A percentile compares a stretch with the other conserved stretches of the same genome.
Conservation (phyloP, 1,140 invertebrate genomes). For the Drosophila kepulauana region DNA sequence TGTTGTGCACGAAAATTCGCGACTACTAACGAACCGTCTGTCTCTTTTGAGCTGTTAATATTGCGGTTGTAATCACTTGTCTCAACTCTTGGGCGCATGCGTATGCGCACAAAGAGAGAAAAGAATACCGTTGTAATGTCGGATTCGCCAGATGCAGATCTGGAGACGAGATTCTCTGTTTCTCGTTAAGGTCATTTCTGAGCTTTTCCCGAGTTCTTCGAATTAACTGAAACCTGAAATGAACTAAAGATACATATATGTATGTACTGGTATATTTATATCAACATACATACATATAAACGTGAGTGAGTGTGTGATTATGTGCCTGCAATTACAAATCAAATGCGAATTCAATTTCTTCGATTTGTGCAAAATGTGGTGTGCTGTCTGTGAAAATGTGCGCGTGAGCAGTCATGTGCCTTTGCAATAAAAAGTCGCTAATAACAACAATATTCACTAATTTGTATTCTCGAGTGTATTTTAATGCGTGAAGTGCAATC, state of each 20-base stretch:
- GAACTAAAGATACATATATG: not conserved
- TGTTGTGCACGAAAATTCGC: too few relatives aligned
- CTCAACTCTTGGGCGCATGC: not conserved
- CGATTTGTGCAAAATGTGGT: slow-evolving; percentile 24
- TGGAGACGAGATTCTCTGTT: slow-evolving; percentile 15
- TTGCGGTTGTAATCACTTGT: slow-evolving; percentile 9
- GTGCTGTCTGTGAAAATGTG: not conserved
- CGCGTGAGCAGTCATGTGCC: slow-evolving; percentile 56
- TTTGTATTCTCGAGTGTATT: slow-evolving; percentile 22
- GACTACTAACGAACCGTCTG: not conserved
- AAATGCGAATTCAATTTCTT: slow-evolving; percentile 50
- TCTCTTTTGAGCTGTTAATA: not conserved
- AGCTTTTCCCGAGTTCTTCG: slow-evolving; percentile 59
- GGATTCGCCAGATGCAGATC: slow-evolving; percentile 33
- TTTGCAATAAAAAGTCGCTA: slow-evolving; percentile 56
- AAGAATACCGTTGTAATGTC: slow-evolving; percentile 12
- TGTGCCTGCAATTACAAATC: slow-evolving; percentile 51
- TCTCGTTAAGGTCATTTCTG: slow-evolving; percentile 48
- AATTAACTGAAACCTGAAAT: slow-evolving; percentile 1
- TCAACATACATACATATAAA: not conserved
- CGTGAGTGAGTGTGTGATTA: not conserved
- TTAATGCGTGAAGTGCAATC: slow-evolving; percentile 1
- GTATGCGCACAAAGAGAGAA: slow-evolving; percentile 27
- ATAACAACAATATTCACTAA: slow-evolving; percentile 34
- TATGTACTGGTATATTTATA: not conserved